Evolutionary conservation across 2,888 invertebrate species (phyloP).

Genomic region (Standfussiana lucernea): DNA sequence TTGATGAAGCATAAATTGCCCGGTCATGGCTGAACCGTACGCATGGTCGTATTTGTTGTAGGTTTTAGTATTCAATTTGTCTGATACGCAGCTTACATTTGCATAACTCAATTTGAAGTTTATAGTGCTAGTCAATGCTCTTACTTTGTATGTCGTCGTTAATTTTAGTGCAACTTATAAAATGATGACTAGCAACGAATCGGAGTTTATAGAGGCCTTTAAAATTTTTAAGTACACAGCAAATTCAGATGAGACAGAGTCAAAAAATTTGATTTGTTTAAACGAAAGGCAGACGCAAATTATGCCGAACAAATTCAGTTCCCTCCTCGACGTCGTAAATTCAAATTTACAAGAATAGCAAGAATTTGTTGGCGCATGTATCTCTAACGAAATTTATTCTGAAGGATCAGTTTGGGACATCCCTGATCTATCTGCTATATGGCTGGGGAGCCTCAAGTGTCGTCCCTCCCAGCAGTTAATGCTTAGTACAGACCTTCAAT

Average conservation of each 20-base stretch:
- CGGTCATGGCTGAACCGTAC: constrained; percentile 34
- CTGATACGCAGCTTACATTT: constrained; percentile 24
- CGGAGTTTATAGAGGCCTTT: background rate
- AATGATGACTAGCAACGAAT: background rate
- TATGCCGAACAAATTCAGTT: constrained; percentile 42
- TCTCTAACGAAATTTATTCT: constrained; percentile 61
- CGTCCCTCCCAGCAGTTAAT: constrained; percentile 50
- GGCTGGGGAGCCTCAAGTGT: constrained; percentile 51
- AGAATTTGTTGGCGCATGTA: constrained; percentile 58
- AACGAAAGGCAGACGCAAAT: constrained; percentile 38
- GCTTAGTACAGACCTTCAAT: constrained; percentile 59
- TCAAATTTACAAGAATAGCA: constrained; percentile 58
- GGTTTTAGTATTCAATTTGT: constrained; percentile 43
- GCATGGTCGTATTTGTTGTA: constrained; percentile 30
- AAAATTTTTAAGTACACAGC: background rate
- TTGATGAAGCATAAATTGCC: constrained; percentile 57
- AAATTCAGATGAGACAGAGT: constrained; percentile 10
- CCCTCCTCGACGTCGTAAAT: constrained; percentile 55
- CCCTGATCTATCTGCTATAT: constrained; percentile 59
- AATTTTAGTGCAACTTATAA: background rate
- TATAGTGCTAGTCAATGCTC: background rate
- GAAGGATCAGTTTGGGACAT: constrained; percentile 64
- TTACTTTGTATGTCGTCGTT: constrained; percentile 13
- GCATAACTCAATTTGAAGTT: constrained; percentile 33
- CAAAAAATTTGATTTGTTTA: constrained; percentile 10